These are phyloP conservation scores for Campylomormyrus tamandua DNA, from an alignment of 2,113 vertebrate genomes.

Conservation along the genomic window DNA sequence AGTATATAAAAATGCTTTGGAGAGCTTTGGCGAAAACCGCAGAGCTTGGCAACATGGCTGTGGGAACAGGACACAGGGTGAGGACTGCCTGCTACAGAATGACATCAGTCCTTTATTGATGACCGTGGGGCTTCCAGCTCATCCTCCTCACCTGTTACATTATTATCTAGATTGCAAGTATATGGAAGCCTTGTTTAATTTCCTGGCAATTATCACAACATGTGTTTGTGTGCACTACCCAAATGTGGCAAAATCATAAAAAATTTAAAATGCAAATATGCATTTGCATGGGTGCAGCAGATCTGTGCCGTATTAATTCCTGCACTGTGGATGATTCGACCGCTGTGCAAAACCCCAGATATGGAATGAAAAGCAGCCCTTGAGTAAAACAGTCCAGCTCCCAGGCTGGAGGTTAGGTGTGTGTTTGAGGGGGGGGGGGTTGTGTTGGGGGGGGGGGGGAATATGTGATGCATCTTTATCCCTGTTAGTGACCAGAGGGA, in stretches of 20 bases:
- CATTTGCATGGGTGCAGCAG: neutral
- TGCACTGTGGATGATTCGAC: neutral
- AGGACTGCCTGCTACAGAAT: neutral
- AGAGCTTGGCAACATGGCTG: neutral
- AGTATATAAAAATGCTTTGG: neutral
- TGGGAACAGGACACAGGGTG: neutral
- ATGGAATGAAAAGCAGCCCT: conserved; percentile 5
- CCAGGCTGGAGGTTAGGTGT: neutral
- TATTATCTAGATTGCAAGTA: neutral
- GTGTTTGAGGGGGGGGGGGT: neutral
- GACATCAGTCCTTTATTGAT: neutral
- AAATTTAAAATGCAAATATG: neutral
- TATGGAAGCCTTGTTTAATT: neutral
- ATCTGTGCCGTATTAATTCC: neutral
- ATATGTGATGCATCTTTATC: too few relatives aligned
- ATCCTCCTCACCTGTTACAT: neutral
- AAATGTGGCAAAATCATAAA: neutral
- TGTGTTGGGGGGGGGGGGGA: too few relatives aligned
- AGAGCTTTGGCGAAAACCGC: neutral
- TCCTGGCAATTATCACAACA: neutral
- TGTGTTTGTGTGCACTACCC: neutral
- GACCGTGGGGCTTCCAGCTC: neutral
- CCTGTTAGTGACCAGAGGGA: too few relatives aligned
- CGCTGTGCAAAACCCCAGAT: neutral
- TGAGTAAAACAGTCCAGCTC: neutral